Percentiles rank a stretch among this genome's conserved stretches.
phyloP scores from a whole-genome alignment of 2,113 vertebrate species.

The Puntigrus tetrazona region DNA sequence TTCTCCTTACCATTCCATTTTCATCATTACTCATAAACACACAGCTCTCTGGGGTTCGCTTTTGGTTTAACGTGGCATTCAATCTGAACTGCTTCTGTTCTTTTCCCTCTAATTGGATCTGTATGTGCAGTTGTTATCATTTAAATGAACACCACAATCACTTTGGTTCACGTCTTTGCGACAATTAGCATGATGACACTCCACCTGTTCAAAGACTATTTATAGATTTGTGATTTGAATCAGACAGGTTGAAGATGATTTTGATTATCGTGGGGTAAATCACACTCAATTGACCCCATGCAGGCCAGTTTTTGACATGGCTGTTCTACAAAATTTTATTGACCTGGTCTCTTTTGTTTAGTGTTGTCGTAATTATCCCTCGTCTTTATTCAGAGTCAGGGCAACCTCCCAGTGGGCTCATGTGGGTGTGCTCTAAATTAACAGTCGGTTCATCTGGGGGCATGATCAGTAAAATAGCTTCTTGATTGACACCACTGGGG shows the following conservation, averaged over 20 bases:
- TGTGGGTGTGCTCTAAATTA: conserved; percentile 29
- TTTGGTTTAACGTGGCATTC: conserved; percentile 68
- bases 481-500: conserved; percentile 31
- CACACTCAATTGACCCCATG: background rate
- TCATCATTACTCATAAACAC: conserved; percentile 74
- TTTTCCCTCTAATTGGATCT: conserved; percentile 72
- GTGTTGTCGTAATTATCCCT: conserved; percentile 38
- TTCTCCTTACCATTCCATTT: conserved; percentile 67
- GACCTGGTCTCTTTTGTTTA: conserved; percentile 16
- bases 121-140: conserved; percentile 73
- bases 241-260: conserved; percentile 6
- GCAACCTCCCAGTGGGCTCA: conserved; percentile 20
- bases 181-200: conserved; percentile 73
- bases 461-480: background rate
- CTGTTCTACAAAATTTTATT: conserved; percentile 30
- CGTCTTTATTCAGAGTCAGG: background rate
- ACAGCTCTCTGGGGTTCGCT: conserved; percentile 67
- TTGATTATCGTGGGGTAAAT: background rate
- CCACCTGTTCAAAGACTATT: conserved; percentile 75
- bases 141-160: conserved; percentile 78
- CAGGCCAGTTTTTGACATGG: conserved; percentile 10
- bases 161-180: conserved; percentile 73
- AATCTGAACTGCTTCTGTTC: conserved; percentile 62
- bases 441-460: background rate
- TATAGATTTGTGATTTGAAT: conserved; percentile 70